Base-by-base conservation (phyloP, 2,113 vertebrate genomes). In the Paedocypris sp. region DNA sequence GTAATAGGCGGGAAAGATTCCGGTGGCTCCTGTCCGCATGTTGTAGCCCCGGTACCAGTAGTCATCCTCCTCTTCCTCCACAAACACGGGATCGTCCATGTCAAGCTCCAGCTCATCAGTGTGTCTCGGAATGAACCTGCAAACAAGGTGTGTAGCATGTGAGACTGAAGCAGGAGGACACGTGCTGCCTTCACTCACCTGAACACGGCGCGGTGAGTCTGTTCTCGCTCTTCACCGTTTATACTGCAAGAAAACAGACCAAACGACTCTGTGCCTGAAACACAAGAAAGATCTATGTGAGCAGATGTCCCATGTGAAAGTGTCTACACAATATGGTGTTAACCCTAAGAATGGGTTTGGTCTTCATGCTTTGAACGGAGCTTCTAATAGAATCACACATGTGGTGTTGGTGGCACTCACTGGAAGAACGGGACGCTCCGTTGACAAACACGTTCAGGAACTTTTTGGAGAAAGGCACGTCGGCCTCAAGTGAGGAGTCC, bases 401-500 rank as follows among this genome's bases (percentile, higher is more conserved):
- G n/a, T n/a, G n/a, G n/a, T n/a, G n/a, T n/a, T n/a, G n/a, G n/a
- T n/a, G n/a, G n/a, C 10, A 87, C 94, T 93, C 59, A 98, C 95
- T 98, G 73, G 94, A 97, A 47, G 95, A 98, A 8, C 94, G 87
- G 0, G 95, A 93, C 3, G 94, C 93, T 79, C 92, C 91, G 81
- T 97, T 99, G 77, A 99, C 92, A 0, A 99, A 98, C 64, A 99
- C 93, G 0, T 98, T 99, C 71, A 99, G 91, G 73, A 99, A 99
- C 76, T 99, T 99, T 79, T 93, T 97, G 72, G 95, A 98, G 82
- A 99, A 99, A 13, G 91, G 93, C 50, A 97, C 82, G 70, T 97
- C 93, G 0, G 93, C 91, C 68, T 96, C 94, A 0, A 91, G 93
- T 0, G 93, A 94, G 1, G 91, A 98, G 67, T 91, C 93, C 72